Conservation (phyloP, 2,113 vertebrate species). For the Anser brachyrhynchus region DNA sequence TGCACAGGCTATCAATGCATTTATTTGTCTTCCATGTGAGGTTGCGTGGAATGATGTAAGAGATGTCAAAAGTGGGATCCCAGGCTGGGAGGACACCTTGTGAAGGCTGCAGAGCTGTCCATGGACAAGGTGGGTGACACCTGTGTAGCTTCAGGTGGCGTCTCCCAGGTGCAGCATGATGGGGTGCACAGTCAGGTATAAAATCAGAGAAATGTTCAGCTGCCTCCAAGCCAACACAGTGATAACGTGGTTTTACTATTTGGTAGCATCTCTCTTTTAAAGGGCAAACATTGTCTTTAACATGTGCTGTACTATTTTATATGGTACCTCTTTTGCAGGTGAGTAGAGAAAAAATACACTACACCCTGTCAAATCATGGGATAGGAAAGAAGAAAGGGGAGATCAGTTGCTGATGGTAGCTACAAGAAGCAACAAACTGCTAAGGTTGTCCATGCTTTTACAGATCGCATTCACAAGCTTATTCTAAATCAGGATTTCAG, state of each 20-base stretch:
- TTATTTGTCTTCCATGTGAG: not conserved
- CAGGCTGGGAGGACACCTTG: not conserved
- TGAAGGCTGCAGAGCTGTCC: not conserved
- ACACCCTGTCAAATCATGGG: not conserved
- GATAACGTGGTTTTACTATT: not conserved
- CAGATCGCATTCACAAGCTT: not conserved
- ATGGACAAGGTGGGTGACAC: not conserved
- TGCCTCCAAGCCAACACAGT: not conserved
- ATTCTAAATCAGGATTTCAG: slow-evolving; percentile 7
- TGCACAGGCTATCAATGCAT: not conserved
- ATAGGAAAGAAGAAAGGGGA: not conserved
- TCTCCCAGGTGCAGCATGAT: not conserved
- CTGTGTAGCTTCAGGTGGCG: not conserved
- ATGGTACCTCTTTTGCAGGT: not conserved
- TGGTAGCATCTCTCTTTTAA: not conserved
- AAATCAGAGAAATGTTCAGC: not conserved
- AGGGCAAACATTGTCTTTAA: not conserved
- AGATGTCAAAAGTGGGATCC: not conserved
- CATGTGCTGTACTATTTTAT: not conserved
- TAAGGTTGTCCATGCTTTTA: not conserved
- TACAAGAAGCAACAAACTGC: not conserved
- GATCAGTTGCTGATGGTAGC: not conserved
- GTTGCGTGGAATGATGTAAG: accelerated
- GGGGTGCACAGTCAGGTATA: not conserved
- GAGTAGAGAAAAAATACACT: not conserved